Base-by-base conservation (phyloP, 2,113 vertebrate genomes). In the Caretta caretta region DNA sequence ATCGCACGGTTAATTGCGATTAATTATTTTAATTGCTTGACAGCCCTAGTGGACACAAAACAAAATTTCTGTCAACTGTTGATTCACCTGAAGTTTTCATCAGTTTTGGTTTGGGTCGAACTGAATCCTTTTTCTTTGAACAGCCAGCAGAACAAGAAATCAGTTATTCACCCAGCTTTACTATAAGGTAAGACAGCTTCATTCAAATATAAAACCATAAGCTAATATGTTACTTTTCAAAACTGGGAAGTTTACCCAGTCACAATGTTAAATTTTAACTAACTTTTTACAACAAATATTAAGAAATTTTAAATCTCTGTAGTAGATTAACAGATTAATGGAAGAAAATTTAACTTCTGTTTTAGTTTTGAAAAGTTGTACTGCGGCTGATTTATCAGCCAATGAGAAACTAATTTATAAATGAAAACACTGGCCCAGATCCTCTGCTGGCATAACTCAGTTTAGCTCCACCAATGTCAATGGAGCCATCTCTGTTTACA, bases 361-460 rank as follows among this genome's bases (percentile, higher is more conserved):
- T 62, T 50, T 51, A 17, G 87, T 89, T 53, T 51, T 46, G 38
- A 85, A 83, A 93, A 80, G 48, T 84, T 84, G 56, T 88, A 46
- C 84, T 93, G 57, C 12, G 2, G 46, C 89, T 51, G 20, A 81
- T 86, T 89, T 27, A 87, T 93, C 10, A 85, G 14, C 78, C 31
- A 65, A 65, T 31, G 49, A 91, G 56, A 89, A 96, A 65, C 13
- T 86, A 79, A 86, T 90, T 82, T 91, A 69, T 92, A 94, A 75
- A 86, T 80, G 24, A 54, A 72, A 54, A 87, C 54, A 80, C 48
- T 81, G 50, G 42, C 5, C 1, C 53, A 48, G 35, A 72, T 25
- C 19, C 69, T 69, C 84, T 5, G 11, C 48, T 92, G 50, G n/a
- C n/a, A 69, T 82, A 89, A 86, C 90, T 92, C 81, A 31, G 25